Percentiles rank a stretch among this genome's conserved stretches.
Conservation (phyloP, 2,797 vertebrate genomes). For the Siniperca undulata region DNA sequence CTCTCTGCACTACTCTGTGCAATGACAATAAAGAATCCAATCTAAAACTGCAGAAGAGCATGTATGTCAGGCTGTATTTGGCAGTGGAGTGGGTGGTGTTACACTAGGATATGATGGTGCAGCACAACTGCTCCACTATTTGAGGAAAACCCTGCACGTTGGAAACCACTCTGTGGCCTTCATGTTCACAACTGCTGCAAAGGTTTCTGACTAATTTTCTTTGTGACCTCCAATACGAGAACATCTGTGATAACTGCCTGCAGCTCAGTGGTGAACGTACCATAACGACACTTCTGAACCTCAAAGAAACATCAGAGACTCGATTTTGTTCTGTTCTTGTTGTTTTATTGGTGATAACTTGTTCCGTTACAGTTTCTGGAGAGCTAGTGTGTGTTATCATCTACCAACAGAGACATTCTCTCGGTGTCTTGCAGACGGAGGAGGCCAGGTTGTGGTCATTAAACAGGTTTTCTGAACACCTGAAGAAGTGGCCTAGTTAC, state of each 20-base stretch:
- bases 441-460: constrained; percentile 64
- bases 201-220: too few species aligned
- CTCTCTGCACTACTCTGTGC: too few species aligned
- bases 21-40: too few species aligned
- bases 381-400: constrained; percentile 62
- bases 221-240: background rate
- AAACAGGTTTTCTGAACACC: constrained; percentile 59
- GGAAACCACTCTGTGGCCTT: too few species aligned
- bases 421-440: constrained; percentile 40
- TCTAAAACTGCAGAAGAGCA: too few species aligned
- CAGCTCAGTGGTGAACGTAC: background rate
- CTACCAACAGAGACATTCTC: constrained; percentile 62
- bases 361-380: constrained; percentile 69
- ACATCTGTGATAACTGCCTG: background rate
- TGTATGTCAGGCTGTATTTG: too few species aligned
- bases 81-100: too few species aligned
- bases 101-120: too few species aligned
- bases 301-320: background rate
- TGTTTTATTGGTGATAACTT: constrained; percentile 75
- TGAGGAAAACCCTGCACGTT: too few species aligned
- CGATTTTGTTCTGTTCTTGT: background rate
- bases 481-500: constrained; percentile 63
- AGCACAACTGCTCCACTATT: too few species aligned
- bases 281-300: background rate
- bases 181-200: too few species aligned